Evolutionary conservation across 2,797 vertebrate genomes (phyloP).

Genomic region (Sardinella longiceps): DNA sequence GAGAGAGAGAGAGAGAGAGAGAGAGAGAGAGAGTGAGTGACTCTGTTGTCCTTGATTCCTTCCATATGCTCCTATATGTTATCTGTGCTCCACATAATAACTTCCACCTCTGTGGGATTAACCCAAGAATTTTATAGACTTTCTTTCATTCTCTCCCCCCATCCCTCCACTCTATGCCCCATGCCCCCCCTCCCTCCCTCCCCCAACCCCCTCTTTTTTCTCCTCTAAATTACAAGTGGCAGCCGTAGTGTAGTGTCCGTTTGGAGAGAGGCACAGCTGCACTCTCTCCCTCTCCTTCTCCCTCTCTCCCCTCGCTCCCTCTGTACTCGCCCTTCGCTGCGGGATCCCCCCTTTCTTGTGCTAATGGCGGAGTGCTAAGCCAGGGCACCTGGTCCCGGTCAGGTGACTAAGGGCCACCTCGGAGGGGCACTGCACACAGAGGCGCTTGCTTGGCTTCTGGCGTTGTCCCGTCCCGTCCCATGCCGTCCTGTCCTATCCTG

Average conservation of each 20-base stretch:
- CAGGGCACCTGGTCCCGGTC: slow-evolving; percentile 73
- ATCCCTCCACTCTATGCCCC: background rate
- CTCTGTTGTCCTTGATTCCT: slow-evolving; percentile 64
- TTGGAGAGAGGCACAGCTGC: slow-evolving; percentile 71
- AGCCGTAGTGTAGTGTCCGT: slow-evolving; percentile 71
- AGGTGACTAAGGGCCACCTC: slow-evolving; percentile 63
- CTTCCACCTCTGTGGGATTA: slow-evolving; percentile 66
- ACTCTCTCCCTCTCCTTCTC: slow-evolving; percentile 31
- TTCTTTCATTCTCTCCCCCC: slow-evolving; percentile 36
- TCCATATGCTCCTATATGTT: slow-evolving; percentile 71
- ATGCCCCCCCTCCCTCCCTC: background rate
- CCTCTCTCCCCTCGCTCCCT: background rate
- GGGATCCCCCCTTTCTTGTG: slow-evolving; percentile 68
- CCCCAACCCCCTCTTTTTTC: slow-evolving; percentile 52
- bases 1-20: background rate
- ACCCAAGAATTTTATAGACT: slow-evolving; percentile 51
- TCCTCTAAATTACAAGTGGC: slow-evolving; percentile 72
- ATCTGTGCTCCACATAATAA: slow-evolving; percentile 68
- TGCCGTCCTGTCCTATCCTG: background rate
- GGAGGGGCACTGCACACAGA: slow-evolving; percentile 56
- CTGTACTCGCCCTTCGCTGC: background rate
- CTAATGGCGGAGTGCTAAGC: slow-evolving; percentile 79
- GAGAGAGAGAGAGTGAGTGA: background rate
- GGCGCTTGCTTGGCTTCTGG: slow-evolving; percentile 53
- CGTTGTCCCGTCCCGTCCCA: background rate